Percentiles rank a stretch among this genome's conserved stretches.
Evolutionary conservation across 92 coral and sea anemone genomes (phyloP).

Genomic region (Paragorgia papillata): DNA sequence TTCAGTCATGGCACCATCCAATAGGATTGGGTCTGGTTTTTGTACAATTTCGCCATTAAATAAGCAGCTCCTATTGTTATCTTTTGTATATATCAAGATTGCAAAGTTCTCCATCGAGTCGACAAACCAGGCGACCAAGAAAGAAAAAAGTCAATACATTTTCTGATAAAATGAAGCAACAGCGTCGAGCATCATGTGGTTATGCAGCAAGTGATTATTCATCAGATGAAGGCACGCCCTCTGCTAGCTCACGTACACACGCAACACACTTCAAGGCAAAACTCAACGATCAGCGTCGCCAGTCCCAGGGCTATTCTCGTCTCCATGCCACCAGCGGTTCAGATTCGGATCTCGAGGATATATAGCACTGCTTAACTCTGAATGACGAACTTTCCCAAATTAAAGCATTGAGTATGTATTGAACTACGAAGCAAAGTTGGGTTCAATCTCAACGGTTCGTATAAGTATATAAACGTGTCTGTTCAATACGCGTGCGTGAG

Average conservation of each 20-base stretch:
- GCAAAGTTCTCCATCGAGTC: neutral
- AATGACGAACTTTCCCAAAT: neutral
- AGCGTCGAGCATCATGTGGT: slow-evolving; percentile 69
- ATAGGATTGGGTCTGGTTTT: no score
- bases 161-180: slow-evolving; percentile 40
- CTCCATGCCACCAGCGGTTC: slow-evolving; percentile 48
- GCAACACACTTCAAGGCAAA: slow-evolving; percentile 52
- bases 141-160: slow-evolving; percentile 22
- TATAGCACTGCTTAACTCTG: slow-evolving; percentile 22
- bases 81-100: no score
- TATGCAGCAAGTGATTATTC: slow-evolving; percentile 54
- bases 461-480: no score
- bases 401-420: no score
- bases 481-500: no score
- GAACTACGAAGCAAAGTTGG: no score
- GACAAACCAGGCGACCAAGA: neutral
- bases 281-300: slow-evolving; percentile 56
- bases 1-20: no score
- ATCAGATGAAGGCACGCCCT: slow-evolving; percentile 29
- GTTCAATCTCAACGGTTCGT: no score
- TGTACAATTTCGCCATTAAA: no score
- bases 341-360: slow-evolving; percentile 43
- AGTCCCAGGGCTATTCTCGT: slow-evolving; percentile 57
- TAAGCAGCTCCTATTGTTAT: no score
- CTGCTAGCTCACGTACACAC: neutral